Evolutionary conservation across 1,140 invertebrate genomes (phyloP).

Genomic region (Coptotermes formosanus): DNA sequence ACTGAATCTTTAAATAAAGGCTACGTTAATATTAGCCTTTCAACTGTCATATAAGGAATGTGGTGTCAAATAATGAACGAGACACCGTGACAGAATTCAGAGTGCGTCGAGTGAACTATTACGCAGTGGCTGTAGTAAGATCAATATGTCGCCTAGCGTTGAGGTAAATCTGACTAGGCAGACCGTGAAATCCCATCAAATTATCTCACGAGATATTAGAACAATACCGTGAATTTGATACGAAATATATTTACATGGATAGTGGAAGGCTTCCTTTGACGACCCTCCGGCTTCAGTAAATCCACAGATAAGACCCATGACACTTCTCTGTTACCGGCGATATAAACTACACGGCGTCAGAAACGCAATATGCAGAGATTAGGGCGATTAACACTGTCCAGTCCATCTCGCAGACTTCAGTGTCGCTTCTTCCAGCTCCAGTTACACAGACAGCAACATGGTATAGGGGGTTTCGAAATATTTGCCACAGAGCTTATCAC

Average conservation of each 20-base stretch:
- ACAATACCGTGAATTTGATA: neutral
- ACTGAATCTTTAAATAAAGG: no score
- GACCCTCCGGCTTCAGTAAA: neutral
- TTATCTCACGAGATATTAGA: neutral
- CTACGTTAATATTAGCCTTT: no score
- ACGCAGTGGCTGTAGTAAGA: no score
- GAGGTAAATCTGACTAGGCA: neutral
- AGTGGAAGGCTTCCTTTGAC: neutral
- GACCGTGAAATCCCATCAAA: neutral
- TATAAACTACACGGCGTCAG: no score
- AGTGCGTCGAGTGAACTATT: no score
- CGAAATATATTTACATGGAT: neutral
- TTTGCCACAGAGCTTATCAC: no score
- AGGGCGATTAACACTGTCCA: no score
- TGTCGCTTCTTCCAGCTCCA: neutral
- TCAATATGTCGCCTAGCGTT: neutral
- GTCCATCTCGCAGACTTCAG: neutral
- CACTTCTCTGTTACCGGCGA: neutral
- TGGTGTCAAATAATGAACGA: no score
- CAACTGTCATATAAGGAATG: no score
- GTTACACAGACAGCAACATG: neutral
- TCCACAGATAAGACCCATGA: neutral
- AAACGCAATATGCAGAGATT: neutral
- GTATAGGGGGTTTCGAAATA: neutral
- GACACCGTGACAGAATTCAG: no score